Percentiles rank a stretch among this genome's conserved stretches.
Conservation (phyloP, 2,888 invertebrate species). For the Acrobasis repandana region DNA sequence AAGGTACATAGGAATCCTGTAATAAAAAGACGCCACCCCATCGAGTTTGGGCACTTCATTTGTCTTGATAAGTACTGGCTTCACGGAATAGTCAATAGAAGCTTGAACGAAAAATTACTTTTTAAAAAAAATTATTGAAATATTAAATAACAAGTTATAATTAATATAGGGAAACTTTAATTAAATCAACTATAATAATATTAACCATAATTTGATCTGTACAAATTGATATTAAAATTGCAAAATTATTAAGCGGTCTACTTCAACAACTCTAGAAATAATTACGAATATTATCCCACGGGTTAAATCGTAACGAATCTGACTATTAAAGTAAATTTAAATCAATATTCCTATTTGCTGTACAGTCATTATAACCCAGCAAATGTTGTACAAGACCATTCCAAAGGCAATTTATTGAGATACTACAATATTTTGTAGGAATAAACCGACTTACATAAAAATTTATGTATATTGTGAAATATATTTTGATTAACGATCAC, state of each 20-base stretch:
- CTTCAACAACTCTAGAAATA: conserved; percentile 3
- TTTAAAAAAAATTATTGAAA: too few species aligned
- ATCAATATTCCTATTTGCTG: conserved; percentile 24
- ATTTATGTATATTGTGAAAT: conserved; percentile 12
- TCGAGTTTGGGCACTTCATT: too few species aligned
- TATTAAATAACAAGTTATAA: too few species aligned
- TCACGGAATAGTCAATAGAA: too few species aligned
- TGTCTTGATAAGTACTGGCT: too few species aligned
- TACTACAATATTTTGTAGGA: conserved; percentile 11
- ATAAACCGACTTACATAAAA: conserved; percentile 20
- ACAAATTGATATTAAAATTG: conserved; percentile 17
- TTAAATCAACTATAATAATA: background rate
- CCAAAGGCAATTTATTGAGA: conserved; percentile 13
- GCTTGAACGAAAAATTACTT: too few species aligned
- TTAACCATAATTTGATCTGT: background rate
- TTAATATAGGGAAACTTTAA: too few species aligned
- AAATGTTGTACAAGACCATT: conserved; percentile 24
- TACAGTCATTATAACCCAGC: conserved; percentile 25
- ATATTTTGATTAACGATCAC: conserved; percentile 21
- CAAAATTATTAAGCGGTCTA: conserved; percentile 1
- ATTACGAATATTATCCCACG: conserved; percentile 22
- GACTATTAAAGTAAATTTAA: conserved; percentile 21
- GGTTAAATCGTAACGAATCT: conserved; percentile 8
- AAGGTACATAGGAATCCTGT: too few species aligned
- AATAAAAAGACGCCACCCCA: too few species aligned